phyloP scores from a whole-genome alignment of 2,113 vertebrate species.

The Amia ocellicauda region DNA sequence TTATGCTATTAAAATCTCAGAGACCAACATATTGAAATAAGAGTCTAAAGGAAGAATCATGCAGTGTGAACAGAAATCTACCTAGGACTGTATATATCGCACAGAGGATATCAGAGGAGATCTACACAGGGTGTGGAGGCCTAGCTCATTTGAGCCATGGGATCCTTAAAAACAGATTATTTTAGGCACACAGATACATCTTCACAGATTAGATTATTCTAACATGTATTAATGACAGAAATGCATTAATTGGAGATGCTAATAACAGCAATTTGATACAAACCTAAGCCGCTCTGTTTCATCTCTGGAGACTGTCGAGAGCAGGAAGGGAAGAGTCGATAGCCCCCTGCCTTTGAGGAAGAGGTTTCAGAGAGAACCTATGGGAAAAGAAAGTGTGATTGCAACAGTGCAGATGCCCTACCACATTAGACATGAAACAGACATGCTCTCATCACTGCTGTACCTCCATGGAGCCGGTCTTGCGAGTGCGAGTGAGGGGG shows the following conservation, averaged over 20 bases:
- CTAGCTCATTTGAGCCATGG: not conserved
- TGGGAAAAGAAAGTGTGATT: slow-evolving; percentile 13
- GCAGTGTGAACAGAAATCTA: no score
- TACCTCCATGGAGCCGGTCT: slow-evolving; percentile 98
- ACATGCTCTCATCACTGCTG: not conserved
- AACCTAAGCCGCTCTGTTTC: slow-evolving; percentile 97
- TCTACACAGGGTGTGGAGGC: not conserved
- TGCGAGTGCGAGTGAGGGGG: slow-evolving; percentile 83
- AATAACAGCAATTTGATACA: slow-evolving; percentile 30
- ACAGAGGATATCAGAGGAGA: no score
- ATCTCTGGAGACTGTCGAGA: slow-evolving; percentile 90
- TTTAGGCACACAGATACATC: not conserved
- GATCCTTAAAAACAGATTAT: slow-evolving; percentile 3
- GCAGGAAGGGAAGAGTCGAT: slow-evolving; percentile 90
- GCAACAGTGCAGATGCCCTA: not conserved
- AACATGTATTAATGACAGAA: not conserved
- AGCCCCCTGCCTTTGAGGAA: slow-evolving; percentile 81
- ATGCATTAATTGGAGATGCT: slow-evolving; percentile 17
- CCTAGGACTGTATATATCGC: no score
- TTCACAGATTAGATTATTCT: not conserved
- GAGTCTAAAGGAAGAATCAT: no score
- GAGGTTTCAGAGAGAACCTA: slow-evolving; percentile 93
- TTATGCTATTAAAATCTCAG: not conserved
- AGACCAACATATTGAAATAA: not conserved
- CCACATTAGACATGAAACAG: not conserved